Evolutionary conservation across 2,797 vertebrate genomes (phyloP).

Genomic region (Sebastes oblongus): DNA sequence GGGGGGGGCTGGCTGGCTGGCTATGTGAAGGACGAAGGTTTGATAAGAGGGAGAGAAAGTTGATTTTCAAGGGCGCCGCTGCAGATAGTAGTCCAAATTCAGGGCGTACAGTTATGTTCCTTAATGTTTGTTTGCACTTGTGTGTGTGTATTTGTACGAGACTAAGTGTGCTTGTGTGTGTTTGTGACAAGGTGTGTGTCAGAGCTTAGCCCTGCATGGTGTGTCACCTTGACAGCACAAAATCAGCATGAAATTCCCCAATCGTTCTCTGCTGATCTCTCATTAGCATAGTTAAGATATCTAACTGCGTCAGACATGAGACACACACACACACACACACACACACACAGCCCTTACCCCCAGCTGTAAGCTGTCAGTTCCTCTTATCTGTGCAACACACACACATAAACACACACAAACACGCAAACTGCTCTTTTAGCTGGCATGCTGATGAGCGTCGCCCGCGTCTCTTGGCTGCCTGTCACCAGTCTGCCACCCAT

Average conservation of each 20-base stretch:
- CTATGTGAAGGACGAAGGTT: conserved; percentile 68
- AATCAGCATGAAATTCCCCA: conserved; percentile 82
- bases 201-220: conserved; percentile 54
- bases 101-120: conserved; percentile 36
- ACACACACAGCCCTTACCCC: conserved; percentile 68
- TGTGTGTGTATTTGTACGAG: conserved; percentile 32
- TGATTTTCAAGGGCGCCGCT: conserved; percentile 67
- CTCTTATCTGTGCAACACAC: conserved; percentile 79
- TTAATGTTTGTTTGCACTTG: conserved; percentile 44
- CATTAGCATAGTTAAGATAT: conserved; percentile 84
- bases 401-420: conserved; percentile 51
- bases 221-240: conserved; percentile 78
- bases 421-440: conserved; percentile 81
- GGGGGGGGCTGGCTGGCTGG: background rate
- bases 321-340: conserved; percentile 51
- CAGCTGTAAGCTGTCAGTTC: conserved; percentile 84
- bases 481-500: conserved; percentile 82
- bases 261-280: conserved; percentile 80
- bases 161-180: background rate
- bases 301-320: conserved; percentile 80
- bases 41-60: conserved; percentile 73
- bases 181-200: conserved; percentile 34
- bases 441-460: conserved; percentile 82
- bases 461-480: conserved; percentile 82
- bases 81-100: conserved; percentile 61